phyloP scores from a whole-genome alignment of 1,140 invertebrate genomes.

The Lethrus apterus region DNA sequence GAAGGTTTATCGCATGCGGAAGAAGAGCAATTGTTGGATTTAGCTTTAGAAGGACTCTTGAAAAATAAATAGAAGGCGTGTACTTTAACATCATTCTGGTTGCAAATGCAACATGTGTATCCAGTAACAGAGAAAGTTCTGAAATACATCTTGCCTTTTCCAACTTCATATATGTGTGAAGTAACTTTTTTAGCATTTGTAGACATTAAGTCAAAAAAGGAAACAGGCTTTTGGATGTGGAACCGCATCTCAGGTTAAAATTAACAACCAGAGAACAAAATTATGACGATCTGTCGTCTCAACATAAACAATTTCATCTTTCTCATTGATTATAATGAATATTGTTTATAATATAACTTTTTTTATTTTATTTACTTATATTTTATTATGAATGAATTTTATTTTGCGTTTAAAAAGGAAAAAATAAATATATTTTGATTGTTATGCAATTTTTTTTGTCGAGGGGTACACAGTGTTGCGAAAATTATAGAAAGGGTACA shows the following conservation, averaged over 20 bases:
- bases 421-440: constrained; percentile 12
- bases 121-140: constrained; percentile 5
- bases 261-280: constrained; percentile 15
- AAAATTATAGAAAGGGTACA: constrained; percentile 17
- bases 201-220: constrained; percentile 7
- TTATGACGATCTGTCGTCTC: constrained; percentile 13
- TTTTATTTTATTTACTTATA: constrained; percentile 6
- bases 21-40: constrained; percentile 13
- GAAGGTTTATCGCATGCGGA: constrained; percentile 12
- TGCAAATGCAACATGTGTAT: constrained; percentile 6
- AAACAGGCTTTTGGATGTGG: constrained; percentile 10
- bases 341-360: constrained; percentile 11
- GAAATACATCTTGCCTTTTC: constrained; percentile 11
- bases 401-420: constrained; percentile 11
- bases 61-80: constrained; percentile 10
- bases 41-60: constrained; percentile 11
- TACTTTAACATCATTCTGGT: constrained; percentile 12
- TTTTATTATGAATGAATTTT: too few species aligned
- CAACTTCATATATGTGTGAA: constrained; percentile 10
- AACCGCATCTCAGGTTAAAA: constrained; percentile 15
- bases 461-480: constrained; percentile 22
- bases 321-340: constrained; percentile 12
- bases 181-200: constrained; percentile 8
- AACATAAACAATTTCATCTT: constrained; percentile 13
- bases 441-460: constrained; percentile 10